Evolutionary conservation across 2,113 vertebrate genomes (phyloP), one percentile per base, ranked within the genome.

Genomic region (Pluvianellus socialis): DNA sequence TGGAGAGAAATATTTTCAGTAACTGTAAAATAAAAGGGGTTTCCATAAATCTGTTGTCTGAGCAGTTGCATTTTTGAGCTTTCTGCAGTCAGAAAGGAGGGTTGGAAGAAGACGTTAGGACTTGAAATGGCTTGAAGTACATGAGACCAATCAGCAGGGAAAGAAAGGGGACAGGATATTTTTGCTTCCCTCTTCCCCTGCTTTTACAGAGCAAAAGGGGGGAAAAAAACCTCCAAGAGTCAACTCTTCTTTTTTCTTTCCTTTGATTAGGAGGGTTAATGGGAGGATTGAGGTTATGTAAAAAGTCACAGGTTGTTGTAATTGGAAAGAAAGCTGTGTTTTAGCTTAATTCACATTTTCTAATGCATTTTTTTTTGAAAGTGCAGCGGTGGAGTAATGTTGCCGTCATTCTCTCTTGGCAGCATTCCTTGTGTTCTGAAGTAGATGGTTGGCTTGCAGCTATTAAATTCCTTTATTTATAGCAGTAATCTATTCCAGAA

Each of bases 381-480:
- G 81, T n/a, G 53, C 14, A 8, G 2, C 79, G 44, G 38, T 94
- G 53, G 61, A 92, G n/a, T 53, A 89, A 70, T 22, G 24, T 85
- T 81, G 53, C 49, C 1, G 0, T 95, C 77, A 56, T 82, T 70
- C 76, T 70, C 44, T 72, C 79, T 92, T 92, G 90, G 83, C 88
- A 91, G 59, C 67, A 32, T 86, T 90, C 59, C 52, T 79, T 72
- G 61, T 33, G 23, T 92, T 95, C 68, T 94, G 77, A 72, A 91
- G 68, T 88, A 95, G 91, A 71, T 80, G 63, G 45, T 83, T 95
- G 79, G 81, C 85, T 88, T 94, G 71, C 79, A 89, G 82, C 73
- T 96, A 56, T 88, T 94, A 63, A 75, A 83, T 91, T 86, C 75
- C 38, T 86, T 80, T 93, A 88, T 91, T 95, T 95, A 87, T 92